Conservation (phyloP, 2,113 vertebrate genomes). For the Sprattus sprattus region DNA sequence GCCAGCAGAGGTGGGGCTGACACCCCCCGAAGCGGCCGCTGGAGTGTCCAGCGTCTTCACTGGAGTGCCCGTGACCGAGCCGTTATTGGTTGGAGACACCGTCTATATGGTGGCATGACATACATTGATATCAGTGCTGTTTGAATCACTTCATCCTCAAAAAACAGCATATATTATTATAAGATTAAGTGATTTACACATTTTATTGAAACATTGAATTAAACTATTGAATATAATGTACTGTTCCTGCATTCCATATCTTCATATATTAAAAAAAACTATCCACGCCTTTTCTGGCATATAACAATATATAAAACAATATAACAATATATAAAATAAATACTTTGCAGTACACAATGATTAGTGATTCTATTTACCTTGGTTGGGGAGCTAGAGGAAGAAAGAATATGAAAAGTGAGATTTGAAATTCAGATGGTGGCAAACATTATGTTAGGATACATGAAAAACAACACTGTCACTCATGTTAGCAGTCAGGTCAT, state of each 20-base stretch:
- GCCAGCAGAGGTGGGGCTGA: not conserved
- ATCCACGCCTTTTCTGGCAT: too few species aligned
- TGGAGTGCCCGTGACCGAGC: constrained; percentile 81
- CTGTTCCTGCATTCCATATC: not conserved
- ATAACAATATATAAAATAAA: too few species aligned
- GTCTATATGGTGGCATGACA: constrained; percentile 51
- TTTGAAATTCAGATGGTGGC: not conserved
- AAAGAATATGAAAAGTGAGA: constrained; percentile 46
- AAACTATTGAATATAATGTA: not conserved
- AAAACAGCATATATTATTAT: not conserved
- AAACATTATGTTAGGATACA: not conserved
- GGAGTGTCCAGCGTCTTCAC: constrained; percentile 72
- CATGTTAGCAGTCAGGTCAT: not conserved
- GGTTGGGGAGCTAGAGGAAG: constrained; percentile 69
- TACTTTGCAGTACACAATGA: too few species aligned
- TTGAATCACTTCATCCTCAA: not conserved
- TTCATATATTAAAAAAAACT: too few species aligned
- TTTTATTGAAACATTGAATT: not conserved
- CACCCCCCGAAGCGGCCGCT: constrained; percentile 57
- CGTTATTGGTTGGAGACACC: constrained; percentile 87
- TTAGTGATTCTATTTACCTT: constrained; percentile 64
- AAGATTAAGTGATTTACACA: not conserved
- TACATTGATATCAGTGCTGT: constrained; percentile 20
- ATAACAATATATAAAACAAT: too few species aligned
- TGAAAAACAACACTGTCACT: not conserved